These are phyloP conservation scores for Dendrocincla tyrannina DNA, from an alignment of 2,797 vertebrate genomes.

Conservation along the genomic window DNA sequence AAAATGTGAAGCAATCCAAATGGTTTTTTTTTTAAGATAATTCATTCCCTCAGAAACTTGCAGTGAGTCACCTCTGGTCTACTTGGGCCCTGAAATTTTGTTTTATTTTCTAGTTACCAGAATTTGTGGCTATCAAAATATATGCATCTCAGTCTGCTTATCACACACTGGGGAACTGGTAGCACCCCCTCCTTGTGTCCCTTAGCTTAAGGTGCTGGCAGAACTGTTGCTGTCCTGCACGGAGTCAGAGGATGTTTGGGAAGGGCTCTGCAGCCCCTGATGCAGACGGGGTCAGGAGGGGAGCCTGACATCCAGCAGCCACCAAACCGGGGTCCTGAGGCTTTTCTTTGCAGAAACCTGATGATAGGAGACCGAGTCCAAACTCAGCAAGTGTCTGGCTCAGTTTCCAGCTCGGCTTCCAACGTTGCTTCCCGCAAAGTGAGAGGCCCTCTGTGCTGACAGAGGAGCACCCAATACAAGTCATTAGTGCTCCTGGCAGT, in stretches of 20 bases:
- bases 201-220: not conserved
- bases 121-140: not conserved
- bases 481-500: constrained; percentile 6
- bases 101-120: not conserved
- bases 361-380: not conserved
- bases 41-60: not conserved
- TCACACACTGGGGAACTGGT: fast-evolving
- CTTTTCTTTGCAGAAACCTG: not conserved
- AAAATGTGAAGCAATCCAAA: not conserved
- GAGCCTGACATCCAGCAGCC: not conserved
- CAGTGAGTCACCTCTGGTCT: not conserved
- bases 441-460: not conserved
- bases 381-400: not conserved
- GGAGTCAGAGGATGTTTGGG: not conserved
- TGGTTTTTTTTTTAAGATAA: not conserved
- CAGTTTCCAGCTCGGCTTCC: not conserved
- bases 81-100: not conserved
- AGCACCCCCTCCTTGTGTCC: fast-evolving
- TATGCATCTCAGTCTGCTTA: not conserved
- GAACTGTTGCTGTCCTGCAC: not conserved
- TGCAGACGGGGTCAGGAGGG: not conserved
- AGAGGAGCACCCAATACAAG: not conserved
- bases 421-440: not conserved
- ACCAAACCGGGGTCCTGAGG: not conserved
- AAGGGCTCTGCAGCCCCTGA: not conserved